phyloP scores from a whole-genome alignment of 2,888 invertebrate genomes.

The Conus canariensis region DNA sequence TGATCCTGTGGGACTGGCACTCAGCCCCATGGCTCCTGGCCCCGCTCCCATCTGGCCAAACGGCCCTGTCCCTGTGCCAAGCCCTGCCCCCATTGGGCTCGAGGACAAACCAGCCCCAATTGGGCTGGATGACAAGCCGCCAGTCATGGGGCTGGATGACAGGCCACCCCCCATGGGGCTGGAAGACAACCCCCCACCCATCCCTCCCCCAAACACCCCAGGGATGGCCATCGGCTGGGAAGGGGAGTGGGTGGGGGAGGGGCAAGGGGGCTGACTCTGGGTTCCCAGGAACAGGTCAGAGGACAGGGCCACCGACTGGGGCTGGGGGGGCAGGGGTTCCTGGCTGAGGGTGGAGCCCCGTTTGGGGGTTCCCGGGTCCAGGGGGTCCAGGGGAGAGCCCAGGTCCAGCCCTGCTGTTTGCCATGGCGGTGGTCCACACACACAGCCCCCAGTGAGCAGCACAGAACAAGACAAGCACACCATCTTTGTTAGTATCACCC shows the following conservation, averaged over 20 bases:
- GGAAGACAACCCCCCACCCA: slow-evolving; percentile 29
- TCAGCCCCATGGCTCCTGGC: slow-evolving; percentile 40
- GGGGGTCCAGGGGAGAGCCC: slow-evolving; percentile 54
- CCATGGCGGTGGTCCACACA: slow-evolving; percentile 18
- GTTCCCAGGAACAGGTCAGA: slow-evolving; percentile 18
- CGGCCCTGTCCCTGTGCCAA: slow-evolving; percentile 21
- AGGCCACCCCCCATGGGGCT: slow-evolving; percentile 39
- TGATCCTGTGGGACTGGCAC: slow-evolving; percentile 46
- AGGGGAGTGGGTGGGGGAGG: slow-evolving; percentile 22
- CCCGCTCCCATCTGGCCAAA: slow-evolving; percentile 34
- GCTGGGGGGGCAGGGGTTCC: slow-evolving; percentile 38
- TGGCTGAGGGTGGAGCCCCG: slow-evolving; percentile 47
- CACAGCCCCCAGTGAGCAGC: slow-evolving; percentile 13
- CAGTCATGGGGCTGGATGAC: slow-evolving; percentile 40
- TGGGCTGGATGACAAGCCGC: slow-evolving; percentile 36
- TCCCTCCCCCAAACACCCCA: neutral
- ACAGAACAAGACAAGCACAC: neutral
- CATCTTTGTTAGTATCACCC: neutral
- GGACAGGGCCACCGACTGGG: neutral
- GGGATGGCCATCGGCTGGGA: slow-evolving; percentile 30
- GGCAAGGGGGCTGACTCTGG: slow-evolving; percentile 24
- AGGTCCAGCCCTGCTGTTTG: slow-evolving; percentile 49
- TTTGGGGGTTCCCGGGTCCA: slow-evolving; percentile 50
- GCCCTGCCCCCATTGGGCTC: slow-evolving; percentile 27
- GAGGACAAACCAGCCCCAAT: slow-evolving; percentile 28